Percentiles rank a stretch among this genome's conserved stretches.
phyloP scores from a whole-genome alignment of 2,797 vertebrate species.

The Threskiornis aethiopicus region DNA sequence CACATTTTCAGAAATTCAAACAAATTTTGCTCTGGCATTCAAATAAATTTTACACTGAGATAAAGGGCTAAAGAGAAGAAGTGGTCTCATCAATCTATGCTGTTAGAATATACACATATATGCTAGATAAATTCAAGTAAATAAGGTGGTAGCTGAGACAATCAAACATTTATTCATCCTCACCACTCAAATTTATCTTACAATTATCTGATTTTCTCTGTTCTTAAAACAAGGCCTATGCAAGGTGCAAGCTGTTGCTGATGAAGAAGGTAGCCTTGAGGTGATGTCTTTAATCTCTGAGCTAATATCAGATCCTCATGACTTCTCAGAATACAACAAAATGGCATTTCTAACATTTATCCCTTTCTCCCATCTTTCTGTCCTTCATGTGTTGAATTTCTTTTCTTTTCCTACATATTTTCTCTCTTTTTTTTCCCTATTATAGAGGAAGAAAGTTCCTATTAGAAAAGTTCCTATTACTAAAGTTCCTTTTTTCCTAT shows the following conservation, averaged over 20 bases:
- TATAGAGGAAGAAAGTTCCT: background rate
- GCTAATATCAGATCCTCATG: background rate
- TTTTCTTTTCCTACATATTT: background rate
- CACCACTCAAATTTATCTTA: background rate
- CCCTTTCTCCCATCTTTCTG: background rate
- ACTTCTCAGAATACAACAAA: background rate
- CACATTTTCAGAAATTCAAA: background rate
- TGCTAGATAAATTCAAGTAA: background rate
- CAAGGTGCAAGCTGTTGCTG: background rate
- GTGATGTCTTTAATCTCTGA: background rate
- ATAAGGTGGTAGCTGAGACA: background rate
- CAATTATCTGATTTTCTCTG: background rate
- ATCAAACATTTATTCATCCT: background rate
- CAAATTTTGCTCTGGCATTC: background rate
- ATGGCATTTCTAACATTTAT: background rate
- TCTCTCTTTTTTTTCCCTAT: background rate
- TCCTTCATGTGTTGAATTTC: background rate
- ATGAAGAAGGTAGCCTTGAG: background rate
- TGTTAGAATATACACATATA: background rate
- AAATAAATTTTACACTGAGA: background rate
- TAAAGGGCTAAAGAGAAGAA: background rate
- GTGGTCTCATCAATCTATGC: background rate
- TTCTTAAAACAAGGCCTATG: background rate
- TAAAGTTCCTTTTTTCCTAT: background rate
- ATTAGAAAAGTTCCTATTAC: background rate